Evolutionary conservation across 2,888 invertebrate genomes (phyloP).

Genomic region (Stegana nigrithorax): DNA sequence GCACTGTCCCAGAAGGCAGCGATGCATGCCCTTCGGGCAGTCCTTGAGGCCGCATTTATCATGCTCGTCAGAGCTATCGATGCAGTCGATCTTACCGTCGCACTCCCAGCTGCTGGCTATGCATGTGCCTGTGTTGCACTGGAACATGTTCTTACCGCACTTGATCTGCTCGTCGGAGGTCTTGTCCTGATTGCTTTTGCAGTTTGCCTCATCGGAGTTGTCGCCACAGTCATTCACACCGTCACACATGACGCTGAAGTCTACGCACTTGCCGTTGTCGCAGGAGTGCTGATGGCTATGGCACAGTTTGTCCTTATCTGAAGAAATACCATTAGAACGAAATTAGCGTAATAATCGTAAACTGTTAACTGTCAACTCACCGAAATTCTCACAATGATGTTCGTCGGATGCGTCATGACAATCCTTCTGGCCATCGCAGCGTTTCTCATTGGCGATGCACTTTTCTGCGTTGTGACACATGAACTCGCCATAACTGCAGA

Average conservation of each 20-base stretch:
- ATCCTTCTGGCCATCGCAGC: slow-evolving; percentile 71
- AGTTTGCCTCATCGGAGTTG: slow-evolving; percentile 71
- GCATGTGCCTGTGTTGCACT: slow-evolving; percentile 78
- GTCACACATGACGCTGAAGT: slow-evolving; percentile 70
- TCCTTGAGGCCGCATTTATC: slow-evolving; percentile 69
- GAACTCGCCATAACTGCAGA: slow-evolving; percentile 70
- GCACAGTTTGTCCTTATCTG: slow-evolving; percentile 65
- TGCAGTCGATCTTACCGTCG: slow-evolving; percentile 81
- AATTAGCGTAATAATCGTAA: too few relatives aligned
- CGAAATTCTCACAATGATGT: slow-evolving; percentile 69
- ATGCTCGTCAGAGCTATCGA: slow-evolving; percentile 80
- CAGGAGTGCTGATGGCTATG: slow-evolving; percentile 70
- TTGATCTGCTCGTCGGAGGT: slow-evolving; percentile 5
- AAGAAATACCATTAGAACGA: too few relatives aligned
- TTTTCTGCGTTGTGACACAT: slow-evolving; percentile 70
- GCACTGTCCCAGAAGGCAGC: slow-evolving; percentile 72
- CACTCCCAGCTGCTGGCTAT: slow-evolving; percentile 77
- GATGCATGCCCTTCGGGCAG: slow-evolving; percentile 58
- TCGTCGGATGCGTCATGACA: slow-evolving; percentile 74
- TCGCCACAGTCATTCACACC: slow-evolving; percentile 72
- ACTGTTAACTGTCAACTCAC: slow-evolving; percentile 40
- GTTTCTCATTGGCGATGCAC: slow-evolving; percentile 69
- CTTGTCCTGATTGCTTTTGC: slow-evolving; percentile 45
- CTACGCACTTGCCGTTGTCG: slow-evolving; percentile 70
- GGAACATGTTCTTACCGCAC: slow-evolving; percentile 71